phyloP scores from a whole-genome alignment of 2,113 vertebrate genomes.

The Istiophorus platypterus region DNA sequence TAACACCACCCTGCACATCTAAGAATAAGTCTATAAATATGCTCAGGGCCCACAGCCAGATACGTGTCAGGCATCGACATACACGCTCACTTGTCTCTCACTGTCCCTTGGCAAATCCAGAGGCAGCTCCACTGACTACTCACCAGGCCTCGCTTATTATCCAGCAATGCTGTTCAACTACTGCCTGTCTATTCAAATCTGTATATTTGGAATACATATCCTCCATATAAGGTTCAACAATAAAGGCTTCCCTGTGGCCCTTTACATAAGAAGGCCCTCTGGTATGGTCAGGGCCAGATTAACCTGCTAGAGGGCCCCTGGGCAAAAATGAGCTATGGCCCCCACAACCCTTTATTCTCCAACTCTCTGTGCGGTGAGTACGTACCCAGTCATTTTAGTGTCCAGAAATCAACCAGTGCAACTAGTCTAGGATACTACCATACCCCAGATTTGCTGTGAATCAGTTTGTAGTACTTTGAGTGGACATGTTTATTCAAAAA shows the following conservation, averaged over 20 bases:
- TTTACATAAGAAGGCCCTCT: background rate
- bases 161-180: background rate
- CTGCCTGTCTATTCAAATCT: constrained; percentile 6
- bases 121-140: background rate
- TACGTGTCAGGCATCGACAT: background rate
- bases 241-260: background rate
- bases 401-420: background rate
- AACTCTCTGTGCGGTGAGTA: too few relatives aligned
- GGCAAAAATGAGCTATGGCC: too few relatives aligned
- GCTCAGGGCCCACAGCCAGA: background rate
- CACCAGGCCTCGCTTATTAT: constrained; percentile 5
- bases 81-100: constrained; percentile 6
- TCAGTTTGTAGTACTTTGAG: too few relatives aligned
- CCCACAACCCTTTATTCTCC: background rate
- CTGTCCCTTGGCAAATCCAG: constrained; percentile 5
- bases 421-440: background rate
- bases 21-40: constrained; percentile 33
- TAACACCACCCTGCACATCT: constrained; percentile 14
- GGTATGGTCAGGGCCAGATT: background rate
- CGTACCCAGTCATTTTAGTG: too few relatives aligned
- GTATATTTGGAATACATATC: background rate
- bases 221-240: background rate
- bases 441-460: too few relatives aligned
- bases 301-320: too few relatives aligned
- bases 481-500: too few relatives aligned